Conservation (phyloP, 1,140 invertebrate genomes). For the Heliconius congener region DNA sequence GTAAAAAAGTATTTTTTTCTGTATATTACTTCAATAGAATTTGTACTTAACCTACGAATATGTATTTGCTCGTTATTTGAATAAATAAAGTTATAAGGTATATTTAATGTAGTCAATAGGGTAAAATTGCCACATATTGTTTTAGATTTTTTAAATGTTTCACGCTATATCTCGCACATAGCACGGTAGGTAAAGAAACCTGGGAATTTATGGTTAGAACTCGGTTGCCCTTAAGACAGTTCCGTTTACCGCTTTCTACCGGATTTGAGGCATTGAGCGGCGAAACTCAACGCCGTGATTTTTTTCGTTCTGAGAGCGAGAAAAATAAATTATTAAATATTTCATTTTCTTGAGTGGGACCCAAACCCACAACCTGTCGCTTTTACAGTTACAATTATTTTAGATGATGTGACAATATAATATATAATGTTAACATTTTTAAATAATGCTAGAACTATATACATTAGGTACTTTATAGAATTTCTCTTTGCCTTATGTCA, state of each 20-base stretch:
- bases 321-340: no score
- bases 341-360: no score
- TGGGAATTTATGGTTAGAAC: no score
- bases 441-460: background rate
- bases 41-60: no score
- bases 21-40: background rate
- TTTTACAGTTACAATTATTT: background rate
- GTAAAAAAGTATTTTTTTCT: background rate
- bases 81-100: background rate
- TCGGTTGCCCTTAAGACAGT: no score
- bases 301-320: no score
- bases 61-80: background rate
- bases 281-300: no score
- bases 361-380: no score
- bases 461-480: background rate
- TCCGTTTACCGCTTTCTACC: no score
- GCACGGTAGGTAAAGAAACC: no score
- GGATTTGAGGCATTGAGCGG: no score
- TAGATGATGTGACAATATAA: background rate
- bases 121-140: background rate
- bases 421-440: background rate
- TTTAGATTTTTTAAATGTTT: background rate
- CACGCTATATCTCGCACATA: no score
- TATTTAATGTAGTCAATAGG: background rate
- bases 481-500: conserved; percentile 5